Conservation (phyloP, 2,113 vertebrate species). For the Acrocephalus arundinaceus region DNA sequence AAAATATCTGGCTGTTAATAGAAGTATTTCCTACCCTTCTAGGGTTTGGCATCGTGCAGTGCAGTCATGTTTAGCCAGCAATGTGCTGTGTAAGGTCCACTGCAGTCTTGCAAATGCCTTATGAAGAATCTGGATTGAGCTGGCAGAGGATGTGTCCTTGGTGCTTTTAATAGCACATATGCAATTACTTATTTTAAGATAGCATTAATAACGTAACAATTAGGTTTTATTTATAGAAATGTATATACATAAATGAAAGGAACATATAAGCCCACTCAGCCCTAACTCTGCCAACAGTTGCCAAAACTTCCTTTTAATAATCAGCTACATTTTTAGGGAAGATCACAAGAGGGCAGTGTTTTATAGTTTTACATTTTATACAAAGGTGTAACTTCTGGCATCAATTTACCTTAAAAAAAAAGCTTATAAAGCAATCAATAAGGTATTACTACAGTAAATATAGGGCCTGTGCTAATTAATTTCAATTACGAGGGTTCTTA, state of each 20-base stretch:
- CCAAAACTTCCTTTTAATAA: neutral
- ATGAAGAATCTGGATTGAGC: neutral
- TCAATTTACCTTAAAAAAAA: neutral
- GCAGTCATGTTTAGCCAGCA: neutral
- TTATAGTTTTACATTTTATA: neutral
- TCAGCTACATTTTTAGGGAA: neutral
- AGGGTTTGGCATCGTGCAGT: neutral
- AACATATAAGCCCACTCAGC: neutral
- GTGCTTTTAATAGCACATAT: neutral
- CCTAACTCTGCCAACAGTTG: neutral
- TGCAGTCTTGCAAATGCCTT: neutral
- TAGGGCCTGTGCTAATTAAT: neutral
- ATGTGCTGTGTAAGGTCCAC: neutral
- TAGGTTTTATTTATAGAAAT: neutral
- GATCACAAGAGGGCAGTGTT: constrained; percentile 48
- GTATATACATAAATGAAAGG: neutral
- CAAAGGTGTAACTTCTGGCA: neutral
- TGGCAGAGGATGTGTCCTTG: neutral
- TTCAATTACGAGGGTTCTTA: neutral
- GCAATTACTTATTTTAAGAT: neutral
- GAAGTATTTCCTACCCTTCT: neutral
- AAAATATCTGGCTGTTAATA: neutral
- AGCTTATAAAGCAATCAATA: neutral
- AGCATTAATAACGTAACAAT: neutral
- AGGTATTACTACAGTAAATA: neutral